Base-by-base conservation (phyloP, 1,140 invertebrate species). In the Diachasmimorpha longicaudata region DNA sequence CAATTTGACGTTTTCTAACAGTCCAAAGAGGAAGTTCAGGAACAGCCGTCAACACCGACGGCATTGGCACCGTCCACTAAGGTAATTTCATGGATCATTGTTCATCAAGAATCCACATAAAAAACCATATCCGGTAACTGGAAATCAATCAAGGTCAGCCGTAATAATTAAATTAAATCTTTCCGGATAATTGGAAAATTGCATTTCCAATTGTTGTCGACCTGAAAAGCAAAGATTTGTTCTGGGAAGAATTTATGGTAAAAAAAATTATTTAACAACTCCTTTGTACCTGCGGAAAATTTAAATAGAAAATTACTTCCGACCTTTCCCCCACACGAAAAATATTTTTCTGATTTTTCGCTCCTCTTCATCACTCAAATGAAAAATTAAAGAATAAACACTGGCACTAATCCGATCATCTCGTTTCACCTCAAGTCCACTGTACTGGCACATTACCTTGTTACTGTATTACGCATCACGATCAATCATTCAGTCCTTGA, bases 21-120 rank as follows among this genome's bases (percentile, higher is more conserved):
- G 85, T 85, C 85, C 5, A 85, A 75, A 77, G 82, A 85, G 4
- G 81, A 85, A 52, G 84, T 85, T 70, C 82, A 85, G 75, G 86
- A 88, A 70, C 83, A 85, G 66, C 79, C 81, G 11, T 69, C 84
- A 0, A 86, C 86, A n/a, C 85, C 86, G 9, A 85, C 86, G 39
- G 83, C 84, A 4, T 76, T 85, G 25, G 74, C 84, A 52, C 84
- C 81, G 21, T 52, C 81, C 0, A 67, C 82, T 4, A 87, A 87
- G 85, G 86, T 72, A 63, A 74, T 16, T 52, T 58, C 55, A 19
- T 77, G 52, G 55, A 42, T 55, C 69, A 78, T 70, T 23, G 44
- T 19, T 23, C 39, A 70, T 21, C 42, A 25, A 44, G 10, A 71
- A 66, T 72, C 13, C 48, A 63, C 44, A 70, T 4, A 52, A 52